Evolutionary conservation across 2,888 invertebrate genomes (phyloP).

Genomic region (Euzophera pinguis): DNA sequence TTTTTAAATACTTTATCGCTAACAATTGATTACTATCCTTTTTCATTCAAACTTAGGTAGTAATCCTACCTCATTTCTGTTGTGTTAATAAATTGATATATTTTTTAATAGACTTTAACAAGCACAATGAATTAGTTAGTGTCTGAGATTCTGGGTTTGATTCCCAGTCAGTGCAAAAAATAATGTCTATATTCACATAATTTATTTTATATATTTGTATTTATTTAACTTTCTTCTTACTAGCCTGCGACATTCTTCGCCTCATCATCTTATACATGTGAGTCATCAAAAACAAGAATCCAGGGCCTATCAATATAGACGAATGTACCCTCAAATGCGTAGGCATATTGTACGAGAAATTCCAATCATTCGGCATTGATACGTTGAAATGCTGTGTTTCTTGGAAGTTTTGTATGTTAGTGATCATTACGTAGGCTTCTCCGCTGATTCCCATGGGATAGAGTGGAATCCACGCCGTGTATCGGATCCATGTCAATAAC

Average conservation of each 20-base stretch:
- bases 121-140: too few relatives aligned
- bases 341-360: conserved; percentile 88
- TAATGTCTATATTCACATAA: too few relatives aligned
- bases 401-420: conserved; percentile 90
- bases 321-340: conserved; percentile 31
- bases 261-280: not conserved
- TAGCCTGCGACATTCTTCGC: not conserved
- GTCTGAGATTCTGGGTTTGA: too few relatives aligned
- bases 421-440: conserved; percentile 86
- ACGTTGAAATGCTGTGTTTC: conserved; percentile 85
- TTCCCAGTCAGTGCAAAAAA: too few relatives aligned
- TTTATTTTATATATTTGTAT: too few relatives aligned
- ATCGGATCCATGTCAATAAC: conserved; percentile 90
- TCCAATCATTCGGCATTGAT: conserved; percentile 86
- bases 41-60: too few relatives aligned
- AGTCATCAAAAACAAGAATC: not conserved
- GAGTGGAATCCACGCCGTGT: conserved; percentile 92
- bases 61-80: too few relatives aligned
- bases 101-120: too few relatives aligned
- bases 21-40: too few relatives aligned
- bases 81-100: too few relatives aligned
- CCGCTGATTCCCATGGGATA: conserved; percentile 91
- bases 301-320: not conserved
- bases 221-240: too few relatives aligned
- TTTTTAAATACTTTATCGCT: too few relatives aligned